A percentile compares a stretch with the other conserved stretches of the same genome.
These are phyloP conservation scores for Garrulus glandarius DNA, from an alignment of 2,797 vertebrate genomes.

Conservation along the genomic window DNA sequence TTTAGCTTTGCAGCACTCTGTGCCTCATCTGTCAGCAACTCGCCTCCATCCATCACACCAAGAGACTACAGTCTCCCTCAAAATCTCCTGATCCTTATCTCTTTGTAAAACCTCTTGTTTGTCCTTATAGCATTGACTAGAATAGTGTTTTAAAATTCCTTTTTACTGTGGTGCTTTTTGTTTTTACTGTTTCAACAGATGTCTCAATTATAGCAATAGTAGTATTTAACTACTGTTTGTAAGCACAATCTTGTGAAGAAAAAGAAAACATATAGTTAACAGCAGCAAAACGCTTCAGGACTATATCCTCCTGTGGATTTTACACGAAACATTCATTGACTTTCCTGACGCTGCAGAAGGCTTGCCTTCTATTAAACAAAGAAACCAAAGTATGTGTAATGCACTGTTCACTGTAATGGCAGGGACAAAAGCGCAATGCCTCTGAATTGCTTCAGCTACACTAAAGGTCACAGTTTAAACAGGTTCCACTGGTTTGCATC, in stretches of 20 bases:
- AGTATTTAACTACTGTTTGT: background rate
- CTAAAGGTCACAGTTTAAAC: background rate
- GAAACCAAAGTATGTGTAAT: background rate
- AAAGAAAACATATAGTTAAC: background rate
- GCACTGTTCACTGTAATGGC: background rate
- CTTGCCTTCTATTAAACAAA: background rate
- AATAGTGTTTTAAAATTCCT: background rate
- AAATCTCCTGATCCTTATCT: slow-evolving; percentile 46
- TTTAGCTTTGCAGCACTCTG: slow-evolving; percentile 58
- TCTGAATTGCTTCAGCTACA: background rate
- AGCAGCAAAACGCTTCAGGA: background rate
- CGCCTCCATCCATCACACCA: slow-evolving; percentile 42
- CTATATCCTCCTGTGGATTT: background rate
- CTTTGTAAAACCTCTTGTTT: slow-evolving; percentile 59
- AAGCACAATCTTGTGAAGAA: background rate
- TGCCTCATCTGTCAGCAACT: slow-evolving; percentile 66
- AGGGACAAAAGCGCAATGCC: background rate
- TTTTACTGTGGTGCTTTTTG: background rate
- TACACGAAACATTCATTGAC: background rate
- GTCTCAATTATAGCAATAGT: slow-evolving; percentile 13
- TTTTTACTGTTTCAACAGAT: slow-evolving; percentile 5
- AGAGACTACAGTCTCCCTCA: slow-evolving; percentile 30
- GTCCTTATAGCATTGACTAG: background rate
- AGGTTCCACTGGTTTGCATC: background rate
- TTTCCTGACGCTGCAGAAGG: background rate